Evolutionary conservation across 2,113 vertebrate genomes (phyloP).

Genomic region (Salvelinus fontinalis): DNA sequence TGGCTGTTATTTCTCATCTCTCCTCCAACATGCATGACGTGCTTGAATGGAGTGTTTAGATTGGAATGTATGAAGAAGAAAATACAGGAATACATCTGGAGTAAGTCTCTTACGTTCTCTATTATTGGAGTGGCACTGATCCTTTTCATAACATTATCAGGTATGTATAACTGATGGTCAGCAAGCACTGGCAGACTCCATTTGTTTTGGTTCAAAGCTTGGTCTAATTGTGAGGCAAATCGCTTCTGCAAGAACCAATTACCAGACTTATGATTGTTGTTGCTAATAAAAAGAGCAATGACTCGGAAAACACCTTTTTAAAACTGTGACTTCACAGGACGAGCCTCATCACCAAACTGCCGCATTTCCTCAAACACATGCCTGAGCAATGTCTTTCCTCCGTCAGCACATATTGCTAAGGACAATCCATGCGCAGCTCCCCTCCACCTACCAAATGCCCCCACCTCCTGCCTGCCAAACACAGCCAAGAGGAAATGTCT

Average conservation of each 20-base stretch:
- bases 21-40: conserved; percentile 17
- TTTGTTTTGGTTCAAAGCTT: conserved; percentile 29
- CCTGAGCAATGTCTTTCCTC: conserved; percentile 62
- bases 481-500: conserved; percentile 17
- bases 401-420: conserved; percentile 50
- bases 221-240: conserved; percentile 35
- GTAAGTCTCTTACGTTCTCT: conserved; percentile 11
- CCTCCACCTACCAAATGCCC: neutral
- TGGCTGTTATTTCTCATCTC: conserved; percentile 22
- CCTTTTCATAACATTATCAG: conserved; percentile 25
- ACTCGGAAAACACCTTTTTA: conserved; percentile 43
- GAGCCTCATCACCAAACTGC: conserved; percentile 47
- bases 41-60: conserved; percentile 13
- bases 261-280: conserved; percentile 25
- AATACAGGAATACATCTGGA: conserved; percentile 5
- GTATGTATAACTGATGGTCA: conserved; percentile 36
- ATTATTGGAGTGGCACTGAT: conserved; percentile 33
- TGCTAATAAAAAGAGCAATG: conserved; percentile 46
- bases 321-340: conserved; percentile 5
- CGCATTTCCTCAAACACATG: conserved; percentile 66
- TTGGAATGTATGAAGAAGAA: conserved; percentile 3
- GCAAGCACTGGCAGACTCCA: conserved; percentile 17
- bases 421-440: conserved; percentile 36
- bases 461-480: conserved; percentile 1
- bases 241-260: conserved; percentile 54